These are phyloP conservation scores for Spheniscus humboldti DNA, from an alignment of 2,797 vertebrate genomes.

Conservation along the genomic window DNA sequence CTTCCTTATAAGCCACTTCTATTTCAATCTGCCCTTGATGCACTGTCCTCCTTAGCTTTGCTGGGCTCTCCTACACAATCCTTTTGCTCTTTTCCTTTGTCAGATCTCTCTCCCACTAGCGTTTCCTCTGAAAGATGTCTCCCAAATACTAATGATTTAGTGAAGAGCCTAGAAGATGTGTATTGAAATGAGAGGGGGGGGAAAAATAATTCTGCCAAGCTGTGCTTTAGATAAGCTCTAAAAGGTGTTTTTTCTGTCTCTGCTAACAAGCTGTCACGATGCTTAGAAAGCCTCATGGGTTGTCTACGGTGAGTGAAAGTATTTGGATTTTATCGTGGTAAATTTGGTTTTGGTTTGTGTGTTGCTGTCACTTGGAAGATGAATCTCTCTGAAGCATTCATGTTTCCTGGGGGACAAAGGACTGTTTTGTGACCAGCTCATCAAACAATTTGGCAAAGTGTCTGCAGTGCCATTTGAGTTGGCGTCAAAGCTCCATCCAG, in stretches of 20 bases:
- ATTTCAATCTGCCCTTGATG: not conserved
- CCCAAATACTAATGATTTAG: not conserved
- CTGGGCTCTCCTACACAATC: not conserved
- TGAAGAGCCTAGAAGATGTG: not conserved
- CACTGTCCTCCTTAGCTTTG: not conserved
- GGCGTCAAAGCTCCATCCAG: not conserved
- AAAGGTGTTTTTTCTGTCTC: slow-evolving; percentile 65
- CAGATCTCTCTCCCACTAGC: not conserved
- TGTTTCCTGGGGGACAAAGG: slow-evolving; percentile 15
- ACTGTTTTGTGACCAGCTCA: not conserved
- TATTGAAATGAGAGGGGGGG: not conserved
- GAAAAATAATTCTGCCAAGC: not conserved
- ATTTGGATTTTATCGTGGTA: slow-evolving; percentile 31
- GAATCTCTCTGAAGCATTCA: not conserved
- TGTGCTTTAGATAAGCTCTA: slow-evolving; percentile 53
- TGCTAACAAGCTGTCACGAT: slow-evolving; percentile 62
- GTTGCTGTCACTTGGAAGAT: not conserved
- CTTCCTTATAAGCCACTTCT: not conserved
- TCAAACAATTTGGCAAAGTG: not conserved
- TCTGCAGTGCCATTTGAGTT: not conserved
- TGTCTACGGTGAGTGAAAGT: slow-evolving; percentile 56
- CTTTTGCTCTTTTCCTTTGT: not conserved
- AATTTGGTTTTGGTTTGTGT: slow-evolving; percentile 9
- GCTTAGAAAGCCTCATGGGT: slow-evolving; percentile 53
- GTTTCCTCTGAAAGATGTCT: not conserved